Evolutionary conservation across 2,888 invertebrate genomes (phyloP).

Genomic region (Oscheius myriophilus): DNA sequence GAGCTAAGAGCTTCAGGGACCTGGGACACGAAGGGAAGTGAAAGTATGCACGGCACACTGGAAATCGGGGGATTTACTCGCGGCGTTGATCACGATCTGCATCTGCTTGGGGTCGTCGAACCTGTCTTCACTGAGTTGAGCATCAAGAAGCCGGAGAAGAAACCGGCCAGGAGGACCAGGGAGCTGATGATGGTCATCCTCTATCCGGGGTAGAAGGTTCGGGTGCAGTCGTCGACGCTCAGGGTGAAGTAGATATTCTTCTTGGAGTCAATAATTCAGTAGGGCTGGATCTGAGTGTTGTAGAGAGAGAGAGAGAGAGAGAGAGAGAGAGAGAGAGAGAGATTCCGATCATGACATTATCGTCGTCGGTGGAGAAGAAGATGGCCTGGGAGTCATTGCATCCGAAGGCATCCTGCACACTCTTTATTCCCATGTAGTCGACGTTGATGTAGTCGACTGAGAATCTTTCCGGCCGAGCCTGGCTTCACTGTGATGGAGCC

Average conservation of each 20-base stretch:
- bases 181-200: slow-evolving; percentile 86
- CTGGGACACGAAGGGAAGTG: slow-evolving; percentile 6
- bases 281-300: slow-evolving; percentile 57
- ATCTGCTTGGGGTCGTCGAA: slow-evolving; percentile 99
- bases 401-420: slow-evolving; percentile 33
- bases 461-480: neutral
- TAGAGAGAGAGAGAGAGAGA: too few species aligned
- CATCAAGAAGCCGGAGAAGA: slow-evolving; percentile 87
- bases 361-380: slow-evolving; percentile 18
- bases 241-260: slow-evolving; percentile 75
- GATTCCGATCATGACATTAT: slow-evolving; percentile 45
- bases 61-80: slow-evolving; percentile 60
- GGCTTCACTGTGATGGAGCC: slow-evolving; percentile 15
- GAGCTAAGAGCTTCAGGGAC: too few species aligned
- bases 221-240: slow-evolving; percentile 86
- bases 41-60: slow-evolving; percentile 11
- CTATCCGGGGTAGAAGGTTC: slow-evolving; percentile 90
- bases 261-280: slow-evolving; percentile 9
- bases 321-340: too few species aligned
- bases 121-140: slow-evolving; percentile 89
- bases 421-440: slow-evolving; percentile 33
- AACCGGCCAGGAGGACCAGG: slow-evolving; percentile 81
- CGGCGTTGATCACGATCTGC: slow-evolving; percentile 77
- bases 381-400: slow-evolving; percentile 29
- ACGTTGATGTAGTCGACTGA: slow-evolving; percentile 10